Conservation (phyloP, 2,797 vertebrate species). For the Sebastes matsubarae region DNA sequence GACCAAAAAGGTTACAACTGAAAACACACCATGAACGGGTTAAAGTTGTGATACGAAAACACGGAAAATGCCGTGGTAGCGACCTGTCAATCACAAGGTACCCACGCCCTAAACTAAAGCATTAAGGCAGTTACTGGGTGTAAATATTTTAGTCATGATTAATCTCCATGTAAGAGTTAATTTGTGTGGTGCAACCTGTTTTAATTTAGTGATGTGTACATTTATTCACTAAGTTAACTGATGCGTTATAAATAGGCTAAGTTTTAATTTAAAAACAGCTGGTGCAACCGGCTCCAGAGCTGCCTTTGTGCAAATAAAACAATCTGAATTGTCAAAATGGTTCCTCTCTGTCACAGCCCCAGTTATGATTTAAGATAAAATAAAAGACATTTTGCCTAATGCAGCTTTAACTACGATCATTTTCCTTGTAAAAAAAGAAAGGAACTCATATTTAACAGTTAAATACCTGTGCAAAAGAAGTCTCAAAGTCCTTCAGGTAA, state of each 20-base stretch:
- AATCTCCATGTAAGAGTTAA: not conserved
- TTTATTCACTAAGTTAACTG: not conserved
- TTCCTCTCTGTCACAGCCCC: not conserved
- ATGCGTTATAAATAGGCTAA: not conserved
- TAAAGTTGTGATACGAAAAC: no score
- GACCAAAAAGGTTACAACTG: no score
- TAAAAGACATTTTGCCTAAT: not conserved
- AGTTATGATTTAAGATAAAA: not conserved
- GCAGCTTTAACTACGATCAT: not conserved
- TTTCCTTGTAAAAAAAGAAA: not conserved
- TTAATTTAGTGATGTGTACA: not conserved
- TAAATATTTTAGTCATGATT: not conserved
- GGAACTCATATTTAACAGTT: not conserved
- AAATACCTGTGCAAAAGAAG: constrained; percentile 31
- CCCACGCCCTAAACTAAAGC: no score
- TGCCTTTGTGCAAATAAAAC: not conserved
- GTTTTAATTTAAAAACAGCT: no score
- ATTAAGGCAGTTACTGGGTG: not conserved
- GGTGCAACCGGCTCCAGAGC: not conserved
- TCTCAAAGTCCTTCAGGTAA: constrained; percentile 12
- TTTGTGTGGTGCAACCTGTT: not conserved
- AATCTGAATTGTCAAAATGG: not conserved
- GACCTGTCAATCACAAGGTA: no score
- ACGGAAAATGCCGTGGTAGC: no score
- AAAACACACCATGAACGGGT: no score